Percentiles rank a stretch among this genome's conserved stretches.
Conservation (phyloP, 2,888 invertebrate genomes). For the Drosophila cyrtoloma region DNA sequence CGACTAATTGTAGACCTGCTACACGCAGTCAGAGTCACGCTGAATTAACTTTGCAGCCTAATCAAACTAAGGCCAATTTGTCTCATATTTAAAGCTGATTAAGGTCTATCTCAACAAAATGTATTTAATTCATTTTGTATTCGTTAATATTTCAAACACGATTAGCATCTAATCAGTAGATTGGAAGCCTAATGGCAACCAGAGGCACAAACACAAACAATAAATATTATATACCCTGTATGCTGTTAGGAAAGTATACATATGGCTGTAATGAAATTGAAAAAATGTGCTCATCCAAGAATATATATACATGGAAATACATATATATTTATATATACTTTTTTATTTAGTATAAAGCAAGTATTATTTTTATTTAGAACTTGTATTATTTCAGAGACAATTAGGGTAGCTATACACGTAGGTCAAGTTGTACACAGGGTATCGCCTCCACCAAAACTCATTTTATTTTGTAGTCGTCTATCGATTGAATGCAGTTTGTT, state of each 20-base stretch:
- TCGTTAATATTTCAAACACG: neutral
- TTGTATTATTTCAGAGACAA: neutral
- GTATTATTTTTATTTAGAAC: neutral
- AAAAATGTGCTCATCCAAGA: neutral
- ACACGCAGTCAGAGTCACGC: neutral
- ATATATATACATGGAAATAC: neutral
- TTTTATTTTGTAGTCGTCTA: neutral
- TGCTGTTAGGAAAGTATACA: neutral
- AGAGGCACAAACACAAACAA: neutral
- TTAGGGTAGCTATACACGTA: neutral
- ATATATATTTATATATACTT: neutral
- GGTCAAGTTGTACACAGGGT: neutral
- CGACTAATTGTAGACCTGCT: slow-evolving; percentile 14
- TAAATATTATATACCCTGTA: neutral
- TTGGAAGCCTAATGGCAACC: neutral
- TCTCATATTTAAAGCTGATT: neutral
- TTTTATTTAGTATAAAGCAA: neutral
- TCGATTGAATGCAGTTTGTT: slow-evolving; percentile 19
- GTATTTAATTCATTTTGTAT: neutral
- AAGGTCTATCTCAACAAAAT: neutral
- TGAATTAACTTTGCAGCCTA: neutral
- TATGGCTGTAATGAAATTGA: neutral
- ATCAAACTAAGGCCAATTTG: slow-evolving; percentile 2
- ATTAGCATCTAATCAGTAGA: neutral
- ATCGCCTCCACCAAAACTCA: neutral